Base-by-base conservation (phyloP, 2,888 invertebrate genomes). In the Dryomyza anilis region DNA sequence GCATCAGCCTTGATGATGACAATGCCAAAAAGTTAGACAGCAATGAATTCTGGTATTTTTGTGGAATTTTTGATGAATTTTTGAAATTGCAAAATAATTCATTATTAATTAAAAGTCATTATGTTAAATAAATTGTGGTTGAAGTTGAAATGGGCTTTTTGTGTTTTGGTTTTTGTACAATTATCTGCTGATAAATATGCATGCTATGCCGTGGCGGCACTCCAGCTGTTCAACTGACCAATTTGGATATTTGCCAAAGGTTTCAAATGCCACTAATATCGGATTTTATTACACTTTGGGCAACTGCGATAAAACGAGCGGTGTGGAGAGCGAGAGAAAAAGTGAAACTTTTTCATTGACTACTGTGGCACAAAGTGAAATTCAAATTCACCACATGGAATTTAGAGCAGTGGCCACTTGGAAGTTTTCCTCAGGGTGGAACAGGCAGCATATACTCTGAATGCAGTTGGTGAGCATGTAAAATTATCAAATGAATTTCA, bases 321-420 rank as follows among this genome's bases (percentile, higher is more conserved):
- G n/a, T n/a, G n/a, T n/a, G n/a, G n/a, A n/a, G n/a, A n/a, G n/a
- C n/a, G n/a, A n/a, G n/a, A n/a, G n/a, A n/a, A n/a, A n/a, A n/a
- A n/a, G 25, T 19, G 43, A 7, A 50, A 50, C 27, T 61, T 55
- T 61, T 61, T 39, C 52, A 61, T 61, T 52, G 60, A 61, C 52
- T 50, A 29, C 43, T 39, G 43, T 52, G 52, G 36, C 5, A 4
- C 8, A 2, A 23, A 50, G 23, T 50, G 46, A 43, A n/a, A 61
- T 61, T 61, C 27, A 53, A 61, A 61, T 53, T 52, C 61, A 16
- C 61, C 61, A 61, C 61, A 53, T 61, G 61, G n/a, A 29, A 19
- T 43, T 53, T 21, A 36, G 23, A 8, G 25, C 27, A 39, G 43
- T 14, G 43, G 25, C 48, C 8, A 50, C 14, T 7, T 19, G 23